Evolutionary conservation across 2,113 vertebrate species (phyloP), one percentile per base, ranked within the genome.

Genomic region (Sebastes fasciatus): DNA sequence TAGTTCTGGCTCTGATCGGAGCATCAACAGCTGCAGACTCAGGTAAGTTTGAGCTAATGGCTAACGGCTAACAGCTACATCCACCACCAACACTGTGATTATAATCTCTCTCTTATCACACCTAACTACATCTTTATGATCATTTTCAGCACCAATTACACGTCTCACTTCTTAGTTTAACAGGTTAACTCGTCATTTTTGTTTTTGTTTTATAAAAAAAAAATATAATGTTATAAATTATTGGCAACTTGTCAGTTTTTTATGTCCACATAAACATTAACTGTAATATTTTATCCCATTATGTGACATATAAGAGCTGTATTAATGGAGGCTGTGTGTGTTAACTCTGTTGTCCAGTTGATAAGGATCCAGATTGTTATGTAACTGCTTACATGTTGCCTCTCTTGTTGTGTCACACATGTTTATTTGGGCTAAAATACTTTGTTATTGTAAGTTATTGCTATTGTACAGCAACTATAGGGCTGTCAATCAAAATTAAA

Each of bases 41-140:
- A 82, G 92, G 95, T 95, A 91, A 94, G 94, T 94, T 94, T 66
- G 26, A 85, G 90, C 92, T 93, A 91, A 67, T 83, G 26, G 88
- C 84, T 88, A 91, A 70, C 78, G 8, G 10, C 74, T 40, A 45
- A 14, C 34, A 26, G 60, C 77, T 73, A 26, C 26, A 26, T 26
- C 26, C 26, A 26, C 26, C 26, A 26, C 26, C 26, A 2, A 26
- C 26, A 26, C 26, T 26, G 26, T 26, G 26, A 26, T 26, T 26
- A 26, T 26, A 26, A 26, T 26, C 26, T 26, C 26, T 26, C 26
- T 26, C 26, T 26, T 26, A 26, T 26, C 26, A 26, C 26, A 26
- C 26, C 0, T 26, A 26, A 26, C 26, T 26, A 26, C 26, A 26
- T 26, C 26, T 4, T 49, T 49, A 4, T 49, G 48, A 1, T 49